Evolutionary conservation across 2,888 invertebrate species (phyloP).

Genomic region (Spicauda simplicius): DNA sequence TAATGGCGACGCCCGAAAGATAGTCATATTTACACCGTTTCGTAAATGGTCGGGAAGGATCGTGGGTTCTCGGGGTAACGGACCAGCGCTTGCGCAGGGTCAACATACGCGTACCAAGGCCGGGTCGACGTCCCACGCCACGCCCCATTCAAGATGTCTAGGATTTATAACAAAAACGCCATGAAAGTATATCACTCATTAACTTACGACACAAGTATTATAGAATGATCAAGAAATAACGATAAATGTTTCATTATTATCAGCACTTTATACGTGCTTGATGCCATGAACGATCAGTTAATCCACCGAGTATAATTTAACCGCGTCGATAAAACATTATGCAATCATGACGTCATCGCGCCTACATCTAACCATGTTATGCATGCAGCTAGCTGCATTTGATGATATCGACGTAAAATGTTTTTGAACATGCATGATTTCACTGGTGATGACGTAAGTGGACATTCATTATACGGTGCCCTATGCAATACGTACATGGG

Average conservation of each 20-base stretch:
- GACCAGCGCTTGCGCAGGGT: constrained; percentile 69
- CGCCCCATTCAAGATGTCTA: constrained; percentile 21
- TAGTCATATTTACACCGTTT: constrained; percentile 44
- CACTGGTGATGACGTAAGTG: constrained; percentile 22
- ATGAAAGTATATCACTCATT: background rate
- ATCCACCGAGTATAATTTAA: constrained; percentile 31
- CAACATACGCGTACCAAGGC: constrained; percentile 72
- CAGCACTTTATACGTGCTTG: constrained; percentile 13
- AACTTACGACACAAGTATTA: background rate
- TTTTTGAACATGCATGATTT: constrained; percentile 20
- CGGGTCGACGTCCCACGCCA: constrained; percentile 62
- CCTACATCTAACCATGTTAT: constrained; percentile 1
- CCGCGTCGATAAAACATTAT: constrained; percentile 46
- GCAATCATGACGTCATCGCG: constrained; percentile 52
- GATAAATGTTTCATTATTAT: constrained; percentile 5
- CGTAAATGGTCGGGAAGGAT: constrained; percentile 51
- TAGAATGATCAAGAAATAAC: too few species aligned
- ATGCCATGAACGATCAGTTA: constrained; percentile 22
- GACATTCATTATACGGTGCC: constrained; percentile 12
- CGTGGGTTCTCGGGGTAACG: constrained; percentile 61
- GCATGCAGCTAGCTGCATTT: constrained; percentile 28
- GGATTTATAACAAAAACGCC: background rate
- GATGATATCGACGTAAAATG: constrained; percentile 19
- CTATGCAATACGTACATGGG: background rate
- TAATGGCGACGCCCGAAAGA: constrained; percentile 48